Evolutionary conservation across 2,888 invertebrate genomes (phyloP), one percentile per base, ranked within the genome.

Genomic region (Drepana falcataria): DNA sequence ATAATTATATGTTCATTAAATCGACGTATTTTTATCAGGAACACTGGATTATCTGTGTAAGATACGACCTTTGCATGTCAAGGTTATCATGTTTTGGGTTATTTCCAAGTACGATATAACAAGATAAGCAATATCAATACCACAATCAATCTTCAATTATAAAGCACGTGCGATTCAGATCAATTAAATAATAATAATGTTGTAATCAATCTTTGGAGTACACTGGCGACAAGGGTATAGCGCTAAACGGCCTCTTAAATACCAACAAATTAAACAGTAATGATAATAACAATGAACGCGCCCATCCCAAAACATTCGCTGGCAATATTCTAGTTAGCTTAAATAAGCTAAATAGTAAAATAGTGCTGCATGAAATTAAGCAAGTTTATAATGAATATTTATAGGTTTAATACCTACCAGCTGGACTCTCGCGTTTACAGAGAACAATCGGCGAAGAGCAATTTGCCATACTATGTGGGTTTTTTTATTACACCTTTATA

Each of bases 361-460:
- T 84, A 87, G 82, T 80, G 80, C 73, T 77, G 76, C 82, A 76
- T 75, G 77, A 83, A 86, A 89, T 89, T 88, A 86, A 88, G 85
- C 83, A 82, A 89, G 80, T 87, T 87, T 82, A 84, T 89, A 90
- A 90, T 88, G 84, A 86, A 87, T 89, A 89, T 90, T 90, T 90
- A 90, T 87, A 66, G 86, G 73, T 84, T 89, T 89, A 90, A 90
- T 90, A 88, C 84, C 74, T 66, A 76, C 79, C 83, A 86, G 83
- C 85, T 83, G 83, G 79, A 71, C 72, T 64, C 64, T 68, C 65
- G 72, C 72, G 76, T 75, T 79, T 72, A 77, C 68, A 68, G 72
- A 69, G 71, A 79, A 81, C 85, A 81, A 85, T 85, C 76, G 81
- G 68, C 66, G 66, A 65, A 78, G 76, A 67, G 77, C 73, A 64